phyloP scores from a whole-genome alignment of 2,113 vertebrate genomes.

The Ptilorrhoa leucosticta region DNA sequence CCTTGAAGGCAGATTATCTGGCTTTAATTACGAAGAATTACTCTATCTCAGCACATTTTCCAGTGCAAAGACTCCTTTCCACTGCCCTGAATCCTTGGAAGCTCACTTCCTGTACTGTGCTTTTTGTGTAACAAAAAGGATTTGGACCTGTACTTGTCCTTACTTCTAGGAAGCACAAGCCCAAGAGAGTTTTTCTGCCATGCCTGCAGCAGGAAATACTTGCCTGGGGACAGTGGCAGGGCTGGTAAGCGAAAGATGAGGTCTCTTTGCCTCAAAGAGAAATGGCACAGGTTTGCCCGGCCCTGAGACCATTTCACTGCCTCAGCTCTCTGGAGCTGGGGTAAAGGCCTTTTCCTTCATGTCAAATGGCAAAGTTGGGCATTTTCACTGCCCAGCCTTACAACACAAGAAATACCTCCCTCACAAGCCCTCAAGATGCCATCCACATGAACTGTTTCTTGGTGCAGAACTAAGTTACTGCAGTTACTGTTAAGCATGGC shows the following conservation, averaged over 20 bases:
- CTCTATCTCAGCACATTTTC: background rate
- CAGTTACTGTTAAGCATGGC: background rate
- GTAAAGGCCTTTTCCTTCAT: background rate
- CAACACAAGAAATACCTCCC: background rate
- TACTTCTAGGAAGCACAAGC: background rate
- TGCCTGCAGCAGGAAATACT: background rate
- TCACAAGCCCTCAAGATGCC: background rate
- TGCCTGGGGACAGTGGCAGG: background rate
- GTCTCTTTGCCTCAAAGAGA: background rate
- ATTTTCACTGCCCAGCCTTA: background rate
- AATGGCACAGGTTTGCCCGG: background rate
- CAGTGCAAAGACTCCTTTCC: background rate
- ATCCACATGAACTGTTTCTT: background rate
- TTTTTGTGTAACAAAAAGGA: background rate
- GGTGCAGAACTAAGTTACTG: background rate
- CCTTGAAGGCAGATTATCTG: background rate
- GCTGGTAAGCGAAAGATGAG: background rate
- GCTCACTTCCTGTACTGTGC: background rate
- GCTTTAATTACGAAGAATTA: background rate
- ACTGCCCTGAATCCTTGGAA: background rate
- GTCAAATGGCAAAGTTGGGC: fast-evolving
- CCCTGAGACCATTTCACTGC: background rate
- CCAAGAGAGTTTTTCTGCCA: background rate
- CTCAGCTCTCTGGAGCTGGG: background rate
- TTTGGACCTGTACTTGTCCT: background rate